These are phyloP conservation scores for Lamellibrachia satsuma DNA, from an alignment of 2,888 invertebrate species.

Conservation along the genomic window DNA sequence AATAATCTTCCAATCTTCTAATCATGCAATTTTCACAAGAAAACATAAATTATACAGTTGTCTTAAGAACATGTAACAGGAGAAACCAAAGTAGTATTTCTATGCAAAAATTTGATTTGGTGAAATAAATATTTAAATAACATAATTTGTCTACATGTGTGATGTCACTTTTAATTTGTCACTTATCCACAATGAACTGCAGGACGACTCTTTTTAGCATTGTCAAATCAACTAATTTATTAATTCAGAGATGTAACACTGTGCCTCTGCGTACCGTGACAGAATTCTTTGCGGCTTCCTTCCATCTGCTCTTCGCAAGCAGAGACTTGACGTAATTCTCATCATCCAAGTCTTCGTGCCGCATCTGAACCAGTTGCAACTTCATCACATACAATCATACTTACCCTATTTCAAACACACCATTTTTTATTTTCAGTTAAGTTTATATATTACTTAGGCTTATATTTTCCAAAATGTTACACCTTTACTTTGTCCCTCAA, in stretches of 20 bases:
- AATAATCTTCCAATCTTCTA: no score
- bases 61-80: no score
- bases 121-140: no score
- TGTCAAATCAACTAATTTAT: background rate
- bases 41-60: no score
- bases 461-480: background rate
- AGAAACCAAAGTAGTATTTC: no score
- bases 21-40: no score
- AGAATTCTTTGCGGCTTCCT: background rate
- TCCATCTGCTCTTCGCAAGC: conserved; percentile 25
- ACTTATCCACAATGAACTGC: no score
- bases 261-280: background rate
- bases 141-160: no score
- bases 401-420: background rate
- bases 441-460: background rate
- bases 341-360: conserved; percentile 32
- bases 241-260: background rate
- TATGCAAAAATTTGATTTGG: no score
- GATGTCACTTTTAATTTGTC: no score
- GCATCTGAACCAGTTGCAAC: conserved; percentile 23
- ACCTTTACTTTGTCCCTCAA: background rate
- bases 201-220: no score
- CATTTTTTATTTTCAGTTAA: no score
- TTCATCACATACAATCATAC: background rate
- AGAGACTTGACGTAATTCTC: conserved; percentile 29